phyloP scores from a whole-genome alignment of 2,113 vertebrate genomes.

The Benitochromis conjunctus region DNA sequence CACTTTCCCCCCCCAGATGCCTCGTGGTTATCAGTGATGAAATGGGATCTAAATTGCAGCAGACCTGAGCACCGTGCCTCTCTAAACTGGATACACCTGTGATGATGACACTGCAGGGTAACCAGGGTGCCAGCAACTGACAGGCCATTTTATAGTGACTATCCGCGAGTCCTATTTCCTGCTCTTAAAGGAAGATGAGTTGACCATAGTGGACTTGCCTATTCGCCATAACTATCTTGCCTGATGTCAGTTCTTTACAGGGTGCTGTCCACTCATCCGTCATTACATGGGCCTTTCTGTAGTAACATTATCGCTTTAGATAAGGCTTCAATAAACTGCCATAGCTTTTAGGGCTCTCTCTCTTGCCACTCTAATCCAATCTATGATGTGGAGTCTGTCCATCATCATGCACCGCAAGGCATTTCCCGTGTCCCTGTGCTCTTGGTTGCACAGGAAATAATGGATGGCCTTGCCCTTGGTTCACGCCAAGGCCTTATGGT shows the following conservation, averaged over 20 bases:
- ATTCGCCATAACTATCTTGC: conserved; percentile 34
- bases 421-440: conserved; percentile 46
- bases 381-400: conserved; percentile 66
- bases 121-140: conserved; percentile 20
- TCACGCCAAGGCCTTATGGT: conserved; percentile 42
- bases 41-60: conserved; percentile 44
- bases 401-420: conserved; percentile 63
- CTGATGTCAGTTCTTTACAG: conserved; percentile 51
- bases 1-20: conserved; percentile 24
- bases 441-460: conserved; percentile 55
- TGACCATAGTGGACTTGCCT: conserved; percentile 43
- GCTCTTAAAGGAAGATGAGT: conserved; percentile 40
- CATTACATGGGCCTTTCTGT: conserved; percentile 62
- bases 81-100: conserved; percentile 29
- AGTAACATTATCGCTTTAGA: conserved; percentile 76
- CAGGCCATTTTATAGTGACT: conserved; percentile 11
- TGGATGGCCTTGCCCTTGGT: conserved; percentile 54
- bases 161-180: conserved; percentile 7
- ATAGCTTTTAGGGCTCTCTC: conserved; percentile 70
- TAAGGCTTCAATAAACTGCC: conserved; percentile 72
- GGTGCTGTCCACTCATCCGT: conserved; percentile 57
- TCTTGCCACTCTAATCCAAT: conserved; percentile 74
- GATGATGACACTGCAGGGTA: conserved; percentile 30
- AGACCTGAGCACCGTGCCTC: conserved; percentile 5
- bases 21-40: conserved; percentile 37